These are phyloP conservation scores for Iguana delicatissima DNA, from an alignment of 2,797 vertebrate species.

Conservation along the genomic window DNA sequence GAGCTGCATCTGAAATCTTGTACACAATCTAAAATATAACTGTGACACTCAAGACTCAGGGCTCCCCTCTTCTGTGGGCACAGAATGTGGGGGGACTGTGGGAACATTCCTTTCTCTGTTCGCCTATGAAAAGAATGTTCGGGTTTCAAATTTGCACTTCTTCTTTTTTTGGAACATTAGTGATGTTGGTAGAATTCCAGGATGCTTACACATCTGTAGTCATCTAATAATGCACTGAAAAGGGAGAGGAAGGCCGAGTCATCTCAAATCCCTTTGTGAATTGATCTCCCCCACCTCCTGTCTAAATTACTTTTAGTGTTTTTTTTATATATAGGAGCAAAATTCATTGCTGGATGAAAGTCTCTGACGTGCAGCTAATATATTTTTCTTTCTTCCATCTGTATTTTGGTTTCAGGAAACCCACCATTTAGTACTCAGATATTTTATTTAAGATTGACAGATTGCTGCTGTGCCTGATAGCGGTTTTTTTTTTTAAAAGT, in stretches of 20 bases:
- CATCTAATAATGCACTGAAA: slow-evolving; percentile 11
- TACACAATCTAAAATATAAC: slow-evolving; percentile 56
- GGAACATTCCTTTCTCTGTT: slow-evolving; percentile 65
- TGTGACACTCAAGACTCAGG: slow-evolving; percentile 18
- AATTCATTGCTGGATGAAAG: neutral
- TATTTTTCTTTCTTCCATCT: slow-evolving; percentile 13
- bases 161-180: neutral
- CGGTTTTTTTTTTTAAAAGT: neutral
- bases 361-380: neutral
- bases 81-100: slow-evolving; percentile 58
- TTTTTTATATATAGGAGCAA: neutral
- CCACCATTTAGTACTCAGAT: slow-evolving; percentile 3
- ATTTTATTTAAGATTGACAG: neutral
- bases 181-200: neutral
- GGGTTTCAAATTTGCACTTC: slow-evolving; percentile 46
- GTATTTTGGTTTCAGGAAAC: neutral
- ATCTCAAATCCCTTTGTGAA: neutral
- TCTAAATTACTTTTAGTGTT: neutral
- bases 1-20: neutral
- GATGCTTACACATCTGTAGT: slow-evolving; percentile 28
- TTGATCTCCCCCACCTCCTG: neutral
- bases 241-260: neutral
- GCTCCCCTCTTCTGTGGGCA: slow-evolving; percentile 16
- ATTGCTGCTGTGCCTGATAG: neutral
- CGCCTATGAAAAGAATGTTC: slow-evolving; percentile 47